These are phyloP conservation scores for Coptodon rendalli DNA, from an alignment of 2,113 vertebrate genomes.

Conservation along the genomic window DNA sequence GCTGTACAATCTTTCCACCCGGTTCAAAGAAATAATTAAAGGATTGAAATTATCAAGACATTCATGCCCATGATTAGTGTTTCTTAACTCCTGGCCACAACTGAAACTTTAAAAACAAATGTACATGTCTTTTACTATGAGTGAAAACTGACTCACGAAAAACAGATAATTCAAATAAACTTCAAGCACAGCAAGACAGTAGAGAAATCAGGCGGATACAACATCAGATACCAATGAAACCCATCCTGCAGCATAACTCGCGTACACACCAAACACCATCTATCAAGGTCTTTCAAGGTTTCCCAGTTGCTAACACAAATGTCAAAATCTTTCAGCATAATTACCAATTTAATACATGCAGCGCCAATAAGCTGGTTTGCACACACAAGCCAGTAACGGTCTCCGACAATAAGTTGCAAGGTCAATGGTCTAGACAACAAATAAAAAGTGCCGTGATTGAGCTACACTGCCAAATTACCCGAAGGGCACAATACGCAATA, in stretches of 20 bases:
- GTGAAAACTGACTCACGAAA: not conserved
- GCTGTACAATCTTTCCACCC: not conserved
- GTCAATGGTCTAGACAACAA: not conserved
- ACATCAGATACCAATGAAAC: not conserved
- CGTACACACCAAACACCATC: not conserved
- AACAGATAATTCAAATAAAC: not conserved
- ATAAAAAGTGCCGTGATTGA: not conserved
- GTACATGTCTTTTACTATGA: not conserved
- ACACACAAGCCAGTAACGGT: not conserved
- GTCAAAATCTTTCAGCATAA: not conserved
- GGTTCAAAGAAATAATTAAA: not conserved
- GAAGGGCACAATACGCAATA: not conserved
- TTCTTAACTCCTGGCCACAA: not conserved
- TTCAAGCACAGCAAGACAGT: not conserved
- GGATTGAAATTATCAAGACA: not conserved
- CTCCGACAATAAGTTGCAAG: not conserved
- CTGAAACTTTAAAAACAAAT: not conserved
- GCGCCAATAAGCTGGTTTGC: not conserved
- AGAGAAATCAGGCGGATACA: not conserved
- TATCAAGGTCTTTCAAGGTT: not conserved
- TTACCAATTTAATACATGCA: not conserved
- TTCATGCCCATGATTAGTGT: not conserved
- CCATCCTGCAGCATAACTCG: not conserved
- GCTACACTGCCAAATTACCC: not conserved
- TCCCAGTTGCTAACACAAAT: not conserved